Evolutionary conservation across 1,140 invertebrate genomes (phyloP), one percentile per base, ranked within the genome.

Genomic region (Eurosta solidaginis): DNA sequence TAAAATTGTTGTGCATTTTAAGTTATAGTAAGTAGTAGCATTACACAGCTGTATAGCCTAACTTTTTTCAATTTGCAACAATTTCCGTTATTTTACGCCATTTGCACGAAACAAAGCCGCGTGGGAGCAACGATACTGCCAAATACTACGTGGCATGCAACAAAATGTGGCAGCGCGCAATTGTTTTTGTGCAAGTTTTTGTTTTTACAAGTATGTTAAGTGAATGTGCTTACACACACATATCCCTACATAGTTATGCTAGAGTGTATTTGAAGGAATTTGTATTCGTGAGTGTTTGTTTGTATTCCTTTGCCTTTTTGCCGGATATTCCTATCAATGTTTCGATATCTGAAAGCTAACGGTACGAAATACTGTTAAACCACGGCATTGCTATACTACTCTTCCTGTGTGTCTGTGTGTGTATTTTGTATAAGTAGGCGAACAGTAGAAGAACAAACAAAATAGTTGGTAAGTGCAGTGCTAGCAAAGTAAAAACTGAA

Each of bases 41-140:
- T 52, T 6, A 2, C 36, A 27, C 59, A 40, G 59, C 36, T 68
- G 33, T 68, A 68, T 68, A 40, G 59, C 59, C 40, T 36, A n/a
- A 68, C 33, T 68, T 68, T 68, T 68, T 68, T 40, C 59, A 68
- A 68, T 68, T 68, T 68, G 59, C 59, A 68, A 68, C 33, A 40
- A 68, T 40, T 68, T 68, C 59, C 59, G 59, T 68, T 68, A 68
- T 68, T 68, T 68, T 68, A 29, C 59, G 33, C 59, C 40, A 68
- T 42, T 68, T 68, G 59, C 59, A 40, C 59, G 59, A 20, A n/a
- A 40, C 33, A 6, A 36, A 68, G n/a, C 33, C 36, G 10, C 4
- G 33, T 4, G 33, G 1, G 9, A 42, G 3, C 45, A 47, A n/a
- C 45, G 45, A 17, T 17, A n/a, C 12, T 20, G n/a, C 12, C 59